These are phyloP conservation scores for Aegypius monachus DNA, from an alignment of 2,113 vertebrate genomes.

Conservation along the genomic window DNA sequence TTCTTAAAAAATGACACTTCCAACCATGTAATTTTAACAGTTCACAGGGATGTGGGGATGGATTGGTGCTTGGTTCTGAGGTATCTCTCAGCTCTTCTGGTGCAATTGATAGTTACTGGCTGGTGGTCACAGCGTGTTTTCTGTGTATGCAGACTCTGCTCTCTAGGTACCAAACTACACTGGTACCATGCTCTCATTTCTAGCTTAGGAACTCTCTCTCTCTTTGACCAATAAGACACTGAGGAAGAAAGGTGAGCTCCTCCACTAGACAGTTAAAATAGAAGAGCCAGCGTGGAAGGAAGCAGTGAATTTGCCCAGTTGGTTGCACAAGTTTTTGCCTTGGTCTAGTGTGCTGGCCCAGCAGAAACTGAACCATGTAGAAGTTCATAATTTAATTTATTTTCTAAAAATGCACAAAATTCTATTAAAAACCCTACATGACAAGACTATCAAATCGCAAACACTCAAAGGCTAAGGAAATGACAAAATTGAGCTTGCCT, in stretches of 20 bases:
- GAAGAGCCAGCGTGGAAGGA: neutral
- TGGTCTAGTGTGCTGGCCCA: neutral
- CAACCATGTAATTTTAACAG: neutral
- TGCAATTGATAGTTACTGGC: neutral
- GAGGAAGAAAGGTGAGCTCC: neutral
- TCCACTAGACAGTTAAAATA: neutral
- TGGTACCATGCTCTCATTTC: neutral
- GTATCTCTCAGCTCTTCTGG: neutral
- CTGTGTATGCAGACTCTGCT: neutral
- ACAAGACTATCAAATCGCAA: conserved; percentile 23
- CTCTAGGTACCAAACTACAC: neutral
- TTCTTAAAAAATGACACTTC: neutral
- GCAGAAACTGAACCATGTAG: neutral
- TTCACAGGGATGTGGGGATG: neutral
- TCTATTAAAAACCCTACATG: conserved; percentile 26
- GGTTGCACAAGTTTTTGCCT: neutral
- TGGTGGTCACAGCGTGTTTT: neutral
- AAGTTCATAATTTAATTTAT: neutral
- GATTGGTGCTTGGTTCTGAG: neutral
- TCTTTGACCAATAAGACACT: neutral
- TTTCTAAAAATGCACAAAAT: conserved; percentile 39
- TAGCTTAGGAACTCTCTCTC: neutral
- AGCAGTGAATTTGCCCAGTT: neutral
- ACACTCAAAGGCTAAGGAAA: conserved; percentile 41
- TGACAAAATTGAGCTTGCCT: conserved; percentile 38